Base-by-base conservation (phyloP, 2,113 vertebrate genomes). In the Phylloscopus whistleri region DNA sequence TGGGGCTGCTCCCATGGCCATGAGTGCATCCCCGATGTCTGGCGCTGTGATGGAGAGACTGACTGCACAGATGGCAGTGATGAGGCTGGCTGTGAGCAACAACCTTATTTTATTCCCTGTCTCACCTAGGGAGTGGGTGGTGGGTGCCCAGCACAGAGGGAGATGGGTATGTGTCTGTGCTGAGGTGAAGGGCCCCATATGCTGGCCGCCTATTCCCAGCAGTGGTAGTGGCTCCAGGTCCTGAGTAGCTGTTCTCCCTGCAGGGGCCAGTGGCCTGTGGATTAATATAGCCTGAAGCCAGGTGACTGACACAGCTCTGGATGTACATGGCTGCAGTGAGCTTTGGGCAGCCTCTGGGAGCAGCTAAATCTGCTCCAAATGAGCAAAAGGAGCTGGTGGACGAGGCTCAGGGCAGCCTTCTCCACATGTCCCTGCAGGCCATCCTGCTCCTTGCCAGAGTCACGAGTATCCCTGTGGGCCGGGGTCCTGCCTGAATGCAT, bases 61-160 rank as follows among this genome's bases (percentile, higher is more conserved):
- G 99, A 99, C 97, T 99, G 99, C 74, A 55, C 27, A 16, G 98
- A 99, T 4, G 89, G 97, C 67, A 98, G 97, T 2, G 99, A 99
- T 0, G 99, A 99, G 92, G 70, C 93, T 62, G 97, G 90, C 82
- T 99, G 99, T 99, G 96, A 98, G 98, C 64, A 37, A 23, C 24
- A 37, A 16, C 13, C 51, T 63, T 26, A 26, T 43, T 69, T 68
- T 83, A n/a, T 44, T 27, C 20, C 13, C 9, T 27, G 18, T 76
- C 24, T 85, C 17, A 19, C 26, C 11, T 22, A 11, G 23, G 67
- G 59, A 41, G 23, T 19, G 31, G 28, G 10, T 82, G 58, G 16
- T 78, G 52, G 66, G 69, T 87, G 23, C 31, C 35, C 51, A 58
- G 80, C 35, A 51, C 2, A 31, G 70, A 16, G 18, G 16, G 28